phyloP scores from a whole-genome alignment of 2,113 vertebrate genomes.

The Procavia capensis region DNA sequence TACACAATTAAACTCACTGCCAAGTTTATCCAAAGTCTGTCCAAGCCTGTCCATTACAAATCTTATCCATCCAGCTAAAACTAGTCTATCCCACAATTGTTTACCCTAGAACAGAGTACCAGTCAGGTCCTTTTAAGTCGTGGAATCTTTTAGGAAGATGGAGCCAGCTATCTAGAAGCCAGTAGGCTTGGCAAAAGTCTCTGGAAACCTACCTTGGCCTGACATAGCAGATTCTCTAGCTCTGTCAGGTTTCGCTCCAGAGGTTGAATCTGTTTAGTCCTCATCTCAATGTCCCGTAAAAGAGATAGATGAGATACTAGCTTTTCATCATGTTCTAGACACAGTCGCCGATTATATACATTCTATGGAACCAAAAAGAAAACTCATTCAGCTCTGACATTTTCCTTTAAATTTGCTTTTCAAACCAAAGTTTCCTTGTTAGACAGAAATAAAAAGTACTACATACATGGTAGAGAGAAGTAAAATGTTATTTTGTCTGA shows the following conservation, averaged over 20 bases:
- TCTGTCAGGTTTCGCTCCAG: constrained; percentile 85
- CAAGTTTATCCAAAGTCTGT: not conserved
- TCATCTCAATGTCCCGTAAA: constrained; percentile 94
- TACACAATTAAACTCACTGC: not conserved
- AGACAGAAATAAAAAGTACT: constrained; percentile 22
- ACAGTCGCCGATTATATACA: constrained; percentile 90
- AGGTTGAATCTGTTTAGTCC: constrained; percentile 89
- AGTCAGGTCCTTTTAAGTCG: not conserved
- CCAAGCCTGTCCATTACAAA: not conserved
- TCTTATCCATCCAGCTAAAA: not conserved
- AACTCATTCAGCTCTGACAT: constrained; percentile 8
- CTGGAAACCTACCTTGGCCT: constrained; percentile 90
- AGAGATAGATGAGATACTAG: constrained; percentile 93
- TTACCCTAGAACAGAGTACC: not conserved
- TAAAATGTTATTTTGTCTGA: constrained; percentile 18
- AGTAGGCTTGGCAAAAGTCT: not conserved
- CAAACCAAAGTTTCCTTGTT: constrained; percentile 21
- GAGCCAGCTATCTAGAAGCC: not conserved
- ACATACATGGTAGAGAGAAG: not conserved
- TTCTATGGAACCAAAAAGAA: constrained; percentile 84
- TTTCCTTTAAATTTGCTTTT: constrained; percentile 48
- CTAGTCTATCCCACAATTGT: not conserved
- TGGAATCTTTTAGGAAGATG: not conserved
- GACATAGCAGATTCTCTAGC: constrained; percentile 89
- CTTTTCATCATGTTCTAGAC: constrained; percentile 93